A percentile compares a stretch with the other conserved stretches of the same genome.
Evolutionary conservation across 2,888 invertebrate genomes (phyloP).

Genomic region (Caradrina clavipalpis): DNA sequence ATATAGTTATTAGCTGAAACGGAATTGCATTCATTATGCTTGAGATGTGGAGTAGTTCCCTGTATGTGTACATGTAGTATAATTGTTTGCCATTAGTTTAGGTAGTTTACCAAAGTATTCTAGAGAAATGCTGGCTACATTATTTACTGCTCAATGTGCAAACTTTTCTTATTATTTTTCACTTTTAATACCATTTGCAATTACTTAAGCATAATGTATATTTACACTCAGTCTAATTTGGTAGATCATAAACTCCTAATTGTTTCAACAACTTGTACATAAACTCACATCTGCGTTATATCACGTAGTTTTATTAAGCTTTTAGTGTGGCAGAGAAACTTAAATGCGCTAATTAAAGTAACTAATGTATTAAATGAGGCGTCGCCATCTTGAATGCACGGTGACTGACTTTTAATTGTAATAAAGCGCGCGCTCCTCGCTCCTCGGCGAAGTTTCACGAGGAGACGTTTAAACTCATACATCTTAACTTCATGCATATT

Average conservation of each 20-base stretch:
- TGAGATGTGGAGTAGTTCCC: not conserved
- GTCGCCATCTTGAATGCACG: slow-evolving; percentile 60
- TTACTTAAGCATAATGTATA: slow-evolving; percentile 2
- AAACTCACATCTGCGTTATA: slow-evolving; percentile 26
- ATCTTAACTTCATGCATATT: slow-evolving; percentile 62
- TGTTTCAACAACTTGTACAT: slow-evolving; percentile 22
- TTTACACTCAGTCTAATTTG: slow-evolving; percentile 12
- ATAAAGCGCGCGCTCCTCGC: slow-evolving; percentile 66
- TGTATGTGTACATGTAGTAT: not conserved
- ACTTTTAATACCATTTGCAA: not conserved
- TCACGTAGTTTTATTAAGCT: slow-evolving; percentile 51
- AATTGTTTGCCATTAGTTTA: slow-evolving; percentile 2
- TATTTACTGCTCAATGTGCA: not conserved
- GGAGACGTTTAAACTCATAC: slow-evolving; percentile 60
- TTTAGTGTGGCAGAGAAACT: slow-evolving; percentile 56
- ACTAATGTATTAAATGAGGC: slow-evolving; percentile 70
- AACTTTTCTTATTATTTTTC: not conserved
- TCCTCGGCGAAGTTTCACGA: slow-evolving; percentile 61
- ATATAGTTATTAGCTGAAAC: slow-evolving; percentile 41
- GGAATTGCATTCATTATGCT: slow-evolving; percentile 20
- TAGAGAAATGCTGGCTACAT: not conserved
- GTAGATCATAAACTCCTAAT: slow-evolving; percentile 26
- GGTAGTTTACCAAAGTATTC: not conserved
- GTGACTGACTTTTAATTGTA: slow-evolving; percentile 79
- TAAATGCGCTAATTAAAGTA: slow-evolving; percentile 69